Conservation (phyloP, 2,888 invertebrate species). For the Troides oblongomaculatus region DNA sequence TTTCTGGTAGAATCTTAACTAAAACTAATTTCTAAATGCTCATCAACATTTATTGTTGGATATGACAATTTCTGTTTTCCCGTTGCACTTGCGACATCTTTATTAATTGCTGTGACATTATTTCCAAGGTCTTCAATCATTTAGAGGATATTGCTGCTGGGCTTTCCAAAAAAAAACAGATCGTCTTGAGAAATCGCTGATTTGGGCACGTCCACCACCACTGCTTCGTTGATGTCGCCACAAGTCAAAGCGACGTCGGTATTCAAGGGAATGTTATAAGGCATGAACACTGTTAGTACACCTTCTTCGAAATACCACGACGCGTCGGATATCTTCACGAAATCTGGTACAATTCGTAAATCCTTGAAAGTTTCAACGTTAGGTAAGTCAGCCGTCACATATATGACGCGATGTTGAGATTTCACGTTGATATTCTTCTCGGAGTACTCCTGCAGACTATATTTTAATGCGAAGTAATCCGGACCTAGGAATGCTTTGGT, state of each 20-base stretch:
- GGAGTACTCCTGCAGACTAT: constrained; percentile 29
- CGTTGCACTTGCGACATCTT: no score
- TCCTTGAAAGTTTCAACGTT: constrained; percentile 19
- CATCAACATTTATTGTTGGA: no score
- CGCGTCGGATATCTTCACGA: constrained; percentile 17
- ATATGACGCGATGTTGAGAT: constrained; percentile 24
- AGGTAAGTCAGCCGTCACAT: not conserved
- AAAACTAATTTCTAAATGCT: no score
- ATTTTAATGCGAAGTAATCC: constrained; percentile 26
- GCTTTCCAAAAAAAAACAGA: not conserved
- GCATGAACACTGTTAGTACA: constrained; percentile 7
- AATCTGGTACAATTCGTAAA: constrained; percentile 25
- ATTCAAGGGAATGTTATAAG: constrained; percentile 14
- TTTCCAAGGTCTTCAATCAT: no score
- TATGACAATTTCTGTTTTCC: no score
- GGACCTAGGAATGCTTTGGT: constrained; percentile 27
- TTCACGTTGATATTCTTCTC: constrained; percentile 32
- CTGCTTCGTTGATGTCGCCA: constrained; percentile 5
- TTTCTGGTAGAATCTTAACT: no score
- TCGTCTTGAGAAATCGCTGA: not conserved
- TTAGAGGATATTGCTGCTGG: not conserved
- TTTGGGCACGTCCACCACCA: constrained; percentile 6
- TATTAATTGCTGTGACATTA: no score
- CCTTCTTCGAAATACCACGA: constrained; percentile 23
- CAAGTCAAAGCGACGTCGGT: constrained; percentile 11